These are phyloP conservation scores for Micronycteris hirsuta DNA, from an alignment of 2,113 vertebrate genomes.

Conservation along the genomic window DNA sequence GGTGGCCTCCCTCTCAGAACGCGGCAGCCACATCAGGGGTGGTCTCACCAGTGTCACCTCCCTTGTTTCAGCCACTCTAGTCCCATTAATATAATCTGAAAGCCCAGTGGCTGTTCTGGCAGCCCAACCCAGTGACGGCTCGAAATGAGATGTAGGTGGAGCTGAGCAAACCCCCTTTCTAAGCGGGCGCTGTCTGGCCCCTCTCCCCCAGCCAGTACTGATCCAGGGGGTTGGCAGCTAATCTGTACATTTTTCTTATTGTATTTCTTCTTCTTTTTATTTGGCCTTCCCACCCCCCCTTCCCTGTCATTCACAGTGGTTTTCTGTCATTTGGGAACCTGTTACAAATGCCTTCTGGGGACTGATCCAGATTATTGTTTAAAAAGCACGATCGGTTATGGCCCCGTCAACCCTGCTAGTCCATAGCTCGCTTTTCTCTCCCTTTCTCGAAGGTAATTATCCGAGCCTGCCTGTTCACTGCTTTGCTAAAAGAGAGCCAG, in stretches of 20 bases:
- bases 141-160: not conserved
- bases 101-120: fast-evolving
- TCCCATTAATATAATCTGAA: not conserved
- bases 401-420: fast-evolving
- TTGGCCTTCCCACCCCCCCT: fast-evolving
- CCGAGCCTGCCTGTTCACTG: fast-evolving
- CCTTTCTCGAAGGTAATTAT: not conserved
- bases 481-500: not conserved
- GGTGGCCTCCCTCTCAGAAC: not conserved
- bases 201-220: not conserved
- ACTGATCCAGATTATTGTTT: not conserved
- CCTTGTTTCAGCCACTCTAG: not conserved
- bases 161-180: not conserved
- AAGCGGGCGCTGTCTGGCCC: not conserved
- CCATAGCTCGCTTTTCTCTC: not conserved
- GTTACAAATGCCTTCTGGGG: not conserved
- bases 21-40: too few relatives aligned
- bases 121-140: fast-evolving
- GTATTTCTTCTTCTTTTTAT: not conserved
- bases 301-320: not conserved
- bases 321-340: not conserved
- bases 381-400: not conserved
- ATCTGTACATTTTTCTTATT: not conserved
- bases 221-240: not conserved
- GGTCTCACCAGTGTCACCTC: not conserved